A percentile compares a stretch with the other conserved stretches of the same genome.
phyloP scores from a whole-genome alignment of 2,888 invertebrate species.

The Dichetophora obliterata region DNA sequence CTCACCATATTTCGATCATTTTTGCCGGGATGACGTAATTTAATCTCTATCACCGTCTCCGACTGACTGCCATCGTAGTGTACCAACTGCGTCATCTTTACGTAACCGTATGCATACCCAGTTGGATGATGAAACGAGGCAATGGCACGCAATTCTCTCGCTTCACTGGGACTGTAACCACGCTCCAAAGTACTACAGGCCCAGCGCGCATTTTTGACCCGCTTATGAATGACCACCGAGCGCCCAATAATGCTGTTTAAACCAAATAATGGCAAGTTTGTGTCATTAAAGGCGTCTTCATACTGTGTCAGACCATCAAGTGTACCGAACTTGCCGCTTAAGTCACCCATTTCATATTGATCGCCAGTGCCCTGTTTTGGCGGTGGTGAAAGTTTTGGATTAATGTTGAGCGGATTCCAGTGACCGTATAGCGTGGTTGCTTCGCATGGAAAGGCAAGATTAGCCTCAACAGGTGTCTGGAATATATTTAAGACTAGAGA shows the following conservation, averaged over 20 bases:
- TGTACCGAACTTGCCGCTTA: conserved; percentile 88
- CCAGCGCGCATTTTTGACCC: conserved; percentile 78
- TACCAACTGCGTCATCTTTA: conserved; percentile 90
- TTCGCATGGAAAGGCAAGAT: conserved; percentile 90
- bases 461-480: conserved; percentile 85
- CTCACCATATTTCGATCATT: conserved; percentile 83
- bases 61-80: conserved; percentile 88
- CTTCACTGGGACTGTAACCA: conserved; percentile 89
- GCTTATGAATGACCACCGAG: conserved; percentile 87
- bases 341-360: conserved; percentile 88
- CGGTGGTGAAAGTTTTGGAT: conserved; percentile 75
- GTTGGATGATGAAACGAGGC: conserved; percentile 92
- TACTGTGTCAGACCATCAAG: conserved; percentile 76
- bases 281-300: conserved; percentile 79
- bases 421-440: conserved; percentile 84
- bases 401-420: conserved; percentile 86
- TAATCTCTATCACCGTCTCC: conserved; percentile 91
- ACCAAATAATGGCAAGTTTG: conserved; percentile 85
- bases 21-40: conserved; percentile 87
- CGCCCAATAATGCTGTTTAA: conserved; percentile 85
- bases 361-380: conserved; percentile 81
- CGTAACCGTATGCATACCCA: conserved; percentile 85
- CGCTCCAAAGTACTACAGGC: conserved; percentile 88
- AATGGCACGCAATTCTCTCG: conserved; percentile 85
- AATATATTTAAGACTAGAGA: conserved; percentile 44